Percentiles rank a stretch among this genome's conserved stretches.
Conservation (phyloP, 2,888 invertebrate genomes). For the Tipula lateralis region DNA sequence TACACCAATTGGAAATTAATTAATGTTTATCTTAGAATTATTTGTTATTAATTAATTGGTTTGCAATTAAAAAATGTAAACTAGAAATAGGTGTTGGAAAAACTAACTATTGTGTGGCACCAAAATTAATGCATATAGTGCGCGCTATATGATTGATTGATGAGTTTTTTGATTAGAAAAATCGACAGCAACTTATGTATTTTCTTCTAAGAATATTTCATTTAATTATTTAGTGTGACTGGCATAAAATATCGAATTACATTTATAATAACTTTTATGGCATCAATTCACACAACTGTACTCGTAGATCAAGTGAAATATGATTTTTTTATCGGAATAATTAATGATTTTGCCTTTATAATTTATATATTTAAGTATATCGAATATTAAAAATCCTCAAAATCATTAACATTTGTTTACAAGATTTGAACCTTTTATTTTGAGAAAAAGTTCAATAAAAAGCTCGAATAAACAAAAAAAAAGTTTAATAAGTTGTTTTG, state of each 20-base stretch:
- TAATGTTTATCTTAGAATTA: not conserved
- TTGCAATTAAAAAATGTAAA: not conserved
- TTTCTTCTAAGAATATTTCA: not conserved
- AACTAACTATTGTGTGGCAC: not conserved
- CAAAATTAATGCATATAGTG: not conserved
- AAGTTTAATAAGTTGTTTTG: not conserved
- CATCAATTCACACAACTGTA: not conserved
- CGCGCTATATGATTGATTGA: not conserved
- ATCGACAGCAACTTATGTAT: not conserved
- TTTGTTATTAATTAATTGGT: not conserved
- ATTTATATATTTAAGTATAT: not conserved
- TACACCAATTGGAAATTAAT: not conserved
- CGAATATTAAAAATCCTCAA: not conserved
- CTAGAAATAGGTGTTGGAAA: not conserved
- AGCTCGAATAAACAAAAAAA: not conserved
- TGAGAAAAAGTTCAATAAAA: not conserved
- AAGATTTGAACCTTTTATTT: not conserved
- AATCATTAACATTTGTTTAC: not conserved
- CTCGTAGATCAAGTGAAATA: not conserved
- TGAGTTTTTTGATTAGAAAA: not conserved
- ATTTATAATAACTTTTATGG: not conserved
- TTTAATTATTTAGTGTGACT: not conserved
- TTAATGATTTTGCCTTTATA: not conserved
- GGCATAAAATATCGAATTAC: slow-evolving; percentile 5
- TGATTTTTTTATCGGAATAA: not conserved